These are phyloP conservation scores for Leptobrachium leishanense DNA, from an alignment of 2,113 vertebrate species.

Conservation along the genomic window DNA sequence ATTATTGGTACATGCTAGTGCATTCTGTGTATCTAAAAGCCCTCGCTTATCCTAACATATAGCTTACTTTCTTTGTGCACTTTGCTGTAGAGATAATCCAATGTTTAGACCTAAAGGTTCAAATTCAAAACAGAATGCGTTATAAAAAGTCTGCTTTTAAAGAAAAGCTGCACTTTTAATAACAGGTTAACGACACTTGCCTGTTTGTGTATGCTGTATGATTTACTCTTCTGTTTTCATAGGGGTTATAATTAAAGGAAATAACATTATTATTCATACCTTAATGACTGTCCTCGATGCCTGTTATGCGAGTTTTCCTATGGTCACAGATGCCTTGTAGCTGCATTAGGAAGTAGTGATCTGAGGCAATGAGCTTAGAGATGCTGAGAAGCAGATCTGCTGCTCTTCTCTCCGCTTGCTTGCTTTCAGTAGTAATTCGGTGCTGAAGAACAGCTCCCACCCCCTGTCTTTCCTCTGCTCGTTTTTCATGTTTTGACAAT, in stretches of 20 bases:
- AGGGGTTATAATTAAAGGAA: neutral
- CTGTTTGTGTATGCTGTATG: neutral
- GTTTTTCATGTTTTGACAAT: slow-evolving; percentile 16
- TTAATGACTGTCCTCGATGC: slow-evolving; percentile 17
- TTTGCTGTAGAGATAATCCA: neutral
- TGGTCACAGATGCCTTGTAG: slow-evolving; percentile 28
- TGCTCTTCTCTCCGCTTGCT: slow-evolving; percentile 19
- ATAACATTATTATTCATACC: slow-evolving; percentile 15
- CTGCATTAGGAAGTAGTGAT: slow-evolving; percentile 38
- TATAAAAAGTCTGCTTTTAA: neutral
- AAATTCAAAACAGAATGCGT: neutral
- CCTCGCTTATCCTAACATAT: neutral
- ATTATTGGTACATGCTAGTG: neutral
- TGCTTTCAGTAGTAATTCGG: slow-evolving; percentile 33
- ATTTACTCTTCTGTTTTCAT: neutral
- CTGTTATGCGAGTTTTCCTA: slow-evolving; percentile 16
- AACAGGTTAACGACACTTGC: neutral
- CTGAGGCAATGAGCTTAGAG: slow-evolving; percentile 20
- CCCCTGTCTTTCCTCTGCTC: slow-evolving; percentile 1
- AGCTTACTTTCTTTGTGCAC: neutral
- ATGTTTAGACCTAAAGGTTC: neutral
- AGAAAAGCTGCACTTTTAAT: neutral
- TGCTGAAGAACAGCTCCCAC: slow-evolving; percentile 42
- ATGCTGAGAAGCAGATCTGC: slow-evolving; percentile 36
- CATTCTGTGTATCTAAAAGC: neutral